Conservation (phyloP, 1,140 invertebrate species). For the Zaprionus ghesquierei region DNA sequence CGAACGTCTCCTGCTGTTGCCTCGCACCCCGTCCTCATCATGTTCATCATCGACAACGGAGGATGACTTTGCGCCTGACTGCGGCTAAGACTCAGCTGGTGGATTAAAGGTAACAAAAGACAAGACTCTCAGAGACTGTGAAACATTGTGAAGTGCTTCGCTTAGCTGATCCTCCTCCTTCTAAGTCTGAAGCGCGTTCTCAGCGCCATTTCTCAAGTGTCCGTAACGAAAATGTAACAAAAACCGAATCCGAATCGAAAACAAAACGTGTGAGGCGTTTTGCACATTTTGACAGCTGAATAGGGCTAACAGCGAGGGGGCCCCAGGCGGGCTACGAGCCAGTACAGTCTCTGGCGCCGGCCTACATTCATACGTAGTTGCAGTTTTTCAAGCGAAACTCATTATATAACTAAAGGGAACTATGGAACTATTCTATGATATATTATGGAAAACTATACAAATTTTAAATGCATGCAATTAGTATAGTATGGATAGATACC, state of each 20-base stretch:
- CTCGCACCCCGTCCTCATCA: slow-evolving; percentile 14
- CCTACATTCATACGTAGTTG: too few relatives aligned
- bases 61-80: slow-evolving; percentile 59
- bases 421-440: background rate
- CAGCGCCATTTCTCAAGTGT: slow-evolving; percentile 32
- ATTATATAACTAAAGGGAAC: background rate
- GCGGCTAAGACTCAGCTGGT: slow-evolving; percentile 36
- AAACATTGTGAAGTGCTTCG: slow-evolving; percentile 28
- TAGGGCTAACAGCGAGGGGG: slow-evolving; percentile 27
- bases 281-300: slow-evolving; percentile 48
- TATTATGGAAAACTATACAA: too few relatives aligned
- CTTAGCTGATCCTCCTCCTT: slow-evolving; percentile 23
- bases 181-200: slow-evolving; percentile 3
- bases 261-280: slow-evolving; percentile 40
- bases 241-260: background rate
- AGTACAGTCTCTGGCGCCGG: slow-evolving; percentile 27
- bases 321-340: background rate
- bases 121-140: background rate
- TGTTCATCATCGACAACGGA: slow-evolving; percentile 39
- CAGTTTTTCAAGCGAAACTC: background rate
- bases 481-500: too few relatives aligned
- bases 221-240: slow-evolving; percentile 40
- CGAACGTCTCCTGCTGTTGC: slow-evolving; percentile 56
- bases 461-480: too few relatives aligned
- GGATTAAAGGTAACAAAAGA: slow-evolving; percentile 35